Conservation (phyloP, 2,888 invertebrate genomes). For the Gymnocheta viridis region DNA sequence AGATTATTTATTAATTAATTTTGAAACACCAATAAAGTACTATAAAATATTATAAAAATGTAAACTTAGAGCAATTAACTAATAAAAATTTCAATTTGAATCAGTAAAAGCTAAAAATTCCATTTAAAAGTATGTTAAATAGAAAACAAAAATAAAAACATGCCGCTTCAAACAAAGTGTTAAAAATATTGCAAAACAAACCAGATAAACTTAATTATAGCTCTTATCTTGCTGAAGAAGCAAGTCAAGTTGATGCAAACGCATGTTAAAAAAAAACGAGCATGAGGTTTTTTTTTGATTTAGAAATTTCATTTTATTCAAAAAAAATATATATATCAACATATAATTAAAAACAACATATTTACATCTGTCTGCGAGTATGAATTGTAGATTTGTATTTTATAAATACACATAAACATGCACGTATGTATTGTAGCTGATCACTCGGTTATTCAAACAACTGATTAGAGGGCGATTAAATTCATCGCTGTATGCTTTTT, state of each 20-base stretch:
- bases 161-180: background rate
- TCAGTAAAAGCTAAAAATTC: background rate
- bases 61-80: slow-evolving; percentile 12
- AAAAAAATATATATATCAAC: background rate
- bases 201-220: slow-evolving; percentile 12
- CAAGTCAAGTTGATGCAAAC: background rate
- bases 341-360: background rate
- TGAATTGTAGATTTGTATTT: background rate
- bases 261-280: background rate
- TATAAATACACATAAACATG: background rate
- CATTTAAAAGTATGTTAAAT: background rate
- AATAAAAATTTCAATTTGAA: slow-evolving; percentile 5
- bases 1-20: background rate
- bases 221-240: background rate
- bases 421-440: background rate
- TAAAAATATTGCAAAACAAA: slow-evolving; percentile 27
- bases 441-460: background rate
- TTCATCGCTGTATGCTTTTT: background rate
- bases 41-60: background rate
- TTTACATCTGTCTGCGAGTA: background rate
- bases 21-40: background rate
- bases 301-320: background rate
- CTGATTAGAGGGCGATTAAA: background rate
- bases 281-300: background rate
- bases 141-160: background rate